phyloP scores from a whole-genome alignment of 2,888 invertebrate genomes.

The Molorchus minor region DNA sequence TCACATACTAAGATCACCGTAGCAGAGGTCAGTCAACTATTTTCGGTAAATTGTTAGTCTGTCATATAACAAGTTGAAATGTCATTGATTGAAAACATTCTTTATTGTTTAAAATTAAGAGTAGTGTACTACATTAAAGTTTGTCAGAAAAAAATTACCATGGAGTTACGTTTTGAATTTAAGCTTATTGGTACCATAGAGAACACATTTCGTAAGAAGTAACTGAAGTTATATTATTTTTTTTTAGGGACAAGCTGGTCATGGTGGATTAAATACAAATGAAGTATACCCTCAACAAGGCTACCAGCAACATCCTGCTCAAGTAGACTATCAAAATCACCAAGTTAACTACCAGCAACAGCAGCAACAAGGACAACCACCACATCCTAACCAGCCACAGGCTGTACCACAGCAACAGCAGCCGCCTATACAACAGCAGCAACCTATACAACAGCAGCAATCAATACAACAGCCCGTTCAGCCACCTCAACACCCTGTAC shows the following conservation, averaged over 20 bases:
- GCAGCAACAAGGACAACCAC: constrained; percentile 47
- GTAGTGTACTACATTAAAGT: no score
- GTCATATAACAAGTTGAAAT: no score
- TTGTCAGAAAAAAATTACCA: no score
- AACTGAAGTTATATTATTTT: not conserved
- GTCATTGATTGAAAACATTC: no score
- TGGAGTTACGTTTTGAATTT: no score
- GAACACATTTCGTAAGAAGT: no score
- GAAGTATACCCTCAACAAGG: constrained; percentile 48
- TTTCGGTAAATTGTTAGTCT: no score
- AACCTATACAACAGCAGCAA: constrained; percentile 44
- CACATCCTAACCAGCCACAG: constrained; percentile 48
- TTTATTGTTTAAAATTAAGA: no score
- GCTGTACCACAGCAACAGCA: constrained; percentile 38
- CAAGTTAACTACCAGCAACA: constrained; percentile 41
- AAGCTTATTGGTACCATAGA: no score
- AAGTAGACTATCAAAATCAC: constrained; percentile 43
- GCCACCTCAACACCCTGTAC: constrained; percentile 39
- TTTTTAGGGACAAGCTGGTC: constrained; percentile 24
- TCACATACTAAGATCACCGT: no score
- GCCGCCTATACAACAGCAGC: constrained; percentile 18
- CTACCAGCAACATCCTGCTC: constrained; percentile 10
- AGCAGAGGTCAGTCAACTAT: no score
- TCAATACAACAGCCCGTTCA: constrained; percentile 42
- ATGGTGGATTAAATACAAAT: constrained; percentile 43